Conservation (phyloP, 2,113 vertebrate species). For the Coreoperca whiteheadi region DNA sequence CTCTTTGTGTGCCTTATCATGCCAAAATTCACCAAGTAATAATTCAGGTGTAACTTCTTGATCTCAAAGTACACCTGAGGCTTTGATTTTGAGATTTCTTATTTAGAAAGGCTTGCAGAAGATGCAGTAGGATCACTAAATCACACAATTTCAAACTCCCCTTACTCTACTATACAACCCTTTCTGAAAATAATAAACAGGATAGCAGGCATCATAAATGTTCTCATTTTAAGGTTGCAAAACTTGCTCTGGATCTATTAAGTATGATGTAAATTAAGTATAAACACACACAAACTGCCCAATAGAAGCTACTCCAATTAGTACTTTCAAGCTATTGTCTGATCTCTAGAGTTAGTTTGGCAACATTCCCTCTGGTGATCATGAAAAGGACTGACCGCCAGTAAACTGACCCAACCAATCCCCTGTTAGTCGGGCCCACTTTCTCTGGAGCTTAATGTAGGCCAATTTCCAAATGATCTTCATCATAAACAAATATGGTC, state of each 20-base stretch:
- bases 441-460: constrained; percentile 18
- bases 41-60: constrained; percentile 24
- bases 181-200: constrained; percentile 18
- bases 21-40: constrained; percentile 1
- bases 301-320: constrained; percentile 43
- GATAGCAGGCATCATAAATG: constrained; percentile 8
- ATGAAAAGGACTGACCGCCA: constrained; percentile 43
- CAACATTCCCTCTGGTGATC: constrained; percentile 37
- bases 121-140: constrained; percentile 17
- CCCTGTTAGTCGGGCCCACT: constrained; percentile 10
- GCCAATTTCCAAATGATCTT: constrained; percentile 40
- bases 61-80: not conserved
- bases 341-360: constrained; percentile 45
- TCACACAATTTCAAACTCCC: not conserved
- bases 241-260: constrained; percentile 28
- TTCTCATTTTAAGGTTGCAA: constrained; percentile 20
- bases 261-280: constrained; percentile 10
- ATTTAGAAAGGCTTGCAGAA: constrained; percentile 13
- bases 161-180: not conserved
- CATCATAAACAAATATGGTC: constrained; percentile 26
- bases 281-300: constrained; percentile 4
- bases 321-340: constrained; percentile 38
- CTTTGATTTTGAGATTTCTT: constrained; percentile 21
- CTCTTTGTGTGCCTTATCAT: not conserved
- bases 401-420: constrained; percentile 34